These are phyloP conservation scores for Drosophila emarginata DNA, from an alignment of 2,888 invertebrate species.

Conservation along the genomic window DNA sequence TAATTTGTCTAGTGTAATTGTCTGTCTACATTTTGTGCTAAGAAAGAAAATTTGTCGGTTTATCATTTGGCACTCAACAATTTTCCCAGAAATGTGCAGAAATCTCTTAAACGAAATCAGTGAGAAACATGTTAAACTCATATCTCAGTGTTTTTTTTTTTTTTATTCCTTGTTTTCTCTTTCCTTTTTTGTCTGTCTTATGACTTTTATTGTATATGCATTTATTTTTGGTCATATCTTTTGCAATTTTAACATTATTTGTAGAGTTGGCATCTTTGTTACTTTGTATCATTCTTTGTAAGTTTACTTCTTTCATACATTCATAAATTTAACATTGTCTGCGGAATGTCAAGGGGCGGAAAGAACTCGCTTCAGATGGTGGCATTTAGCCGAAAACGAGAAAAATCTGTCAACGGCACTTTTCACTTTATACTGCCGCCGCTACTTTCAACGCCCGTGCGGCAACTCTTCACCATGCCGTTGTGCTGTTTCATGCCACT, in stretches of 20 bases:
- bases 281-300: constrained; percentile 22
- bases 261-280: not conserved
- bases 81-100: no score
- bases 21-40: no score
- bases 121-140: no score
- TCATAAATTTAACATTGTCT: constrained; percentile 46
- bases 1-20: no score
- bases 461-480: not conserved
- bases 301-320: constrained; percentile 10
- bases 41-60: no score
- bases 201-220: no score
- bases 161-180: no score
- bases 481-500: constrained; percentile 51
- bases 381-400: constrained; percentile 64
- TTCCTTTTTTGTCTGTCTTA: no score
- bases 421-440: constrained; percentile 52
- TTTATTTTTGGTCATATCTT: no score
- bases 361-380: constrained; percentile 8
- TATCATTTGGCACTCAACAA: no score
- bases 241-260: not conserved
- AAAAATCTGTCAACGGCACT: constrained; percentile 70
- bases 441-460: not conserved
- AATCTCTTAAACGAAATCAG: no score
- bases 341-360: constrained; percentile 33
- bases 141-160: no score